Evolutionary conservation across 53 echinoderm and acorn worm genomes (phyloP), one percentile per base, ranked within the genome.

Genomic region (Holothuria leucospilota): DNA sequence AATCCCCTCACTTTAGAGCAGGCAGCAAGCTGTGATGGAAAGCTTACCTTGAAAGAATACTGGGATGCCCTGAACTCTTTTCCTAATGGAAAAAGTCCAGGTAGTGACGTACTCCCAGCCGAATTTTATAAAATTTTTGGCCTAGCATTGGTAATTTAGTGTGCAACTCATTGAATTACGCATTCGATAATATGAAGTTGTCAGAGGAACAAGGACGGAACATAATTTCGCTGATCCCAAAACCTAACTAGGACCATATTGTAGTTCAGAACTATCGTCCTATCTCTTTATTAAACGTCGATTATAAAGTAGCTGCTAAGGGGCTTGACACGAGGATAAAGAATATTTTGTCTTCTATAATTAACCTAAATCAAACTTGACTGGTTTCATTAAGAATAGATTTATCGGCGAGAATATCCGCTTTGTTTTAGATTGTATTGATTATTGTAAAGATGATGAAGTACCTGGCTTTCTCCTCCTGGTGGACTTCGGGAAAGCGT

Each of bases 321-420:
- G 73, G 39, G 20, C 42, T 72, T 4, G 39, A 38, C 18, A 8
- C 34, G 11, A 34, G 73, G n/a, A 27, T 41, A 2, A 41, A 73
- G 40, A 28, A n/a, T 34, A 42, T 39, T 30, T 15, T 73, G 20
- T 7, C 16, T 73, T 30, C 30, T 13, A 18, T 73, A 15, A 73
- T 34, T 38, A 38, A 38, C 40, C 39, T n/a, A 42, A 73, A 73
- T 38, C 73, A 73, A 73, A 73, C 73, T n/a, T n/a, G n/a, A n/a
- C n/a, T 28, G 73, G 91, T 39, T 86, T 90, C 39, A 65, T 91
- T 6, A 40, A 72, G 40, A 83, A n/a, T n/a, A n/a, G n/a, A n/a
- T n/a, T n/a, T n/a, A n/a, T n/a, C n/a, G n/a, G n/a, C n/a, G n/a
- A n/a, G n/a, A n/a, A n/a, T n/a, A n/a, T n/a, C n/a, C n/a, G n/a